phyloP scores from a whole-genome alignment of 2,113 vertebrate genomes.

The Corythornis madagascariensis region DNA sequence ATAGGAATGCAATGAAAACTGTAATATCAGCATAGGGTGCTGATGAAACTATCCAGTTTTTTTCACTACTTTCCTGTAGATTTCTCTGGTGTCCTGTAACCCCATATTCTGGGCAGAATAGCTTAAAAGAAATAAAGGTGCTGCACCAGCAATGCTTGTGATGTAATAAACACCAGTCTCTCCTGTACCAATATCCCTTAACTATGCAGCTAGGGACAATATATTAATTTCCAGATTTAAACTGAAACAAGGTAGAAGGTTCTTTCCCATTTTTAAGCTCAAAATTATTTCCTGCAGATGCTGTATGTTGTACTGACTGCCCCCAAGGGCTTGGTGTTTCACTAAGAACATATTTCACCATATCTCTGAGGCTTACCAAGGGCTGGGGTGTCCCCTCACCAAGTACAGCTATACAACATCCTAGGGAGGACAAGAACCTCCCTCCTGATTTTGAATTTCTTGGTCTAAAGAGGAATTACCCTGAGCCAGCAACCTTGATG shows the following conservation, averaged over 20 bases:
- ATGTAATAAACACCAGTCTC: background rate
- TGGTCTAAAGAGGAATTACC: background rate
- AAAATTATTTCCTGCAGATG: background rate
- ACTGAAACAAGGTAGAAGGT: background rate
- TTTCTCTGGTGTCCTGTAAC: background rate
- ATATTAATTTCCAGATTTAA: background rate
- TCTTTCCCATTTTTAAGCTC: background rate
- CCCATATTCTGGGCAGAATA: background rate
- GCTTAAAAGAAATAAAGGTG: background rate
- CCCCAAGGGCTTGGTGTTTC: background rate
- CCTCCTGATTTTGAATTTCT: background rate
- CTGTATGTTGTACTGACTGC: background rate
- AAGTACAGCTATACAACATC: background rate
- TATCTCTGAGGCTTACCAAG: background rate
- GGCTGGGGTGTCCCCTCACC: background rate
- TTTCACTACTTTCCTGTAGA: background rate
- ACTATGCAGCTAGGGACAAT: background rate
- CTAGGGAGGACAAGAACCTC: background rate
- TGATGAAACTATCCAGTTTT: background rate
- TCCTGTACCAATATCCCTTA: background rate
- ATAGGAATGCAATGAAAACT: background rate
- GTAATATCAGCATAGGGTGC: background rate
- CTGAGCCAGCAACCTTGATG: background rate
- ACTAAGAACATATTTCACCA: background rate
- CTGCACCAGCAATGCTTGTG: background rate